Evolutionary conservation across 2,797 vertebrate genomes (phyloP), one percentile per base, ranked within the genome.

Genomic region (Prunella strophiata): DNA sequence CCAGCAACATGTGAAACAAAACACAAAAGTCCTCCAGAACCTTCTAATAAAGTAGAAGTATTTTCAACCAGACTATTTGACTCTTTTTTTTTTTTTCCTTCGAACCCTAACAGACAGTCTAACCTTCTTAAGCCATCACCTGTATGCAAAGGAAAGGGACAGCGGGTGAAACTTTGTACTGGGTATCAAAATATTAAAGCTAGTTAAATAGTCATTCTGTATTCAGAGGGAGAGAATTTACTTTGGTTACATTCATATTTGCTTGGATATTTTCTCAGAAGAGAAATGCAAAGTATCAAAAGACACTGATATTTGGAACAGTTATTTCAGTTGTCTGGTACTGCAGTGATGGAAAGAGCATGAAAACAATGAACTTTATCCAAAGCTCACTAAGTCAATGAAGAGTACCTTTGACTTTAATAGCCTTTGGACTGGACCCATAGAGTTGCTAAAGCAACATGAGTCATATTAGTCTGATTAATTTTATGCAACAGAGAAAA

Each of bases 181-280:
- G 22, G 7, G 38, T 95, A 81, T 89, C 58, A 72, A 72, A 81
- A 91, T 89, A 86, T 91, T 95, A 95, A 90, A 95, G 74, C 71
- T 78, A 76, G 70, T 92, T 96, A 96, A 96, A 96, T 59, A 96
- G 94, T 94, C 82, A 96, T 93, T 67, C 85, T 67, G 71, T 88
- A 94, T 86, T 92, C 74, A 51, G 48, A 90, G n/a, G 40, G 21
- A 85, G 36, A 90, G 71, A 73, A 97, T 97, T 94, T 97, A 92
- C 94, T 93, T 92, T 96, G 80, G 89, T 96, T 94, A 91, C 80
- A 93, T 76, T 94, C 93, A 58, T 93, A 94, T 97, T 95, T 96
- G 94, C 93, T 88, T 94, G 74, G 85, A 93, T 95, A 95, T 94
- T 96, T 95, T 94, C 89, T 94, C 80, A 91, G 94, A 92, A 94